A percentile compares a stretch with the other conserved stretches of the same genome.
phyloP scores from a whole-genome alignment of 2,797 vertebrate genomes.

The Sebastes melanostomus region DNA sequence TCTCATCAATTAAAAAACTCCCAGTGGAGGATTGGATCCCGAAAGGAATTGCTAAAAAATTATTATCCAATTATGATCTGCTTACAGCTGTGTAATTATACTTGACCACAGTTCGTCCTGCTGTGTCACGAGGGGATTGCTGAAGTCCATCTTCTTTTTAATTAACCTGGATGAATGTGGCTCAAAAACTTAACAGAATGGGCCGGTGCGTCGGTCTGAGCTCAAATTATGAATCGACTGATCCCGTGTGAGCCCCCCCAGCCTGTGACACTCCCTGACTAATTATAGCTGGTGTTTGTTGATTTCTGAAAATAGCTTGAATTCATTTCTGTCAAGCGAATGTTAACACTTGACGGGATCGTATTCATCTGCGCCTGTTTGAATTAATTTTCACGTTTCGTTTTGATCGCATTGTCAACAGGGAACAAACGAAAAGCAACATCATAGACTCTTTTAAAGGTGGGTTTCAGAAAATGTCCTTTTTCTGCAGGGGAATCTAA shows the following conservation, averaged over 20 bases:
- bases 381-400: neutral
- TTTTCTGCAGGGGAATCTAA: neutral
- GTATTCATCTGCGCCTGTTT: neutral
- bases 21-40: conserved; percentile 65
- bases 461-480: neutral
- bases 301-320: conserved; percentile 22
- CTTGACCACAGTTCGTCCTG: conserved; percentile 66
- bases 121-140: conserved; percentile 53
- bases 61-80: conserved; percentile 74
- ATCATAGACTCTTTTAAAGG: neutral
- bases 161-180: conserved; percentile 68
- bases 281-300: conserved; percentile 21
- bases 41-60: conserved; percentile 67
- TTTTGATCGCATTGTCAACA: neutral
- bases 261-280: conserved; percentile 25
- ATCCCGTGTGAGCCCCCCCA: neutral
- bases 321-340: neutral
- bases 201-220: neutral
- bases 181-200: conserved; percentile 39
- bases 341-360: neutral
- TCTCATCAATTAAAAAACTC: conserved; percentile 74
- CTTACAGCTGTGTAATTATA: conserved; percentile 75
- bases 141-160: conserved; percentile 60
- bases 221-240: neutral
- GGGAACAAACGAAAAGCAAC: neutral